Base-by-base conservation (phyloP, 2,113 vertebrate species). In the Emydura subglobosa region DNA sequence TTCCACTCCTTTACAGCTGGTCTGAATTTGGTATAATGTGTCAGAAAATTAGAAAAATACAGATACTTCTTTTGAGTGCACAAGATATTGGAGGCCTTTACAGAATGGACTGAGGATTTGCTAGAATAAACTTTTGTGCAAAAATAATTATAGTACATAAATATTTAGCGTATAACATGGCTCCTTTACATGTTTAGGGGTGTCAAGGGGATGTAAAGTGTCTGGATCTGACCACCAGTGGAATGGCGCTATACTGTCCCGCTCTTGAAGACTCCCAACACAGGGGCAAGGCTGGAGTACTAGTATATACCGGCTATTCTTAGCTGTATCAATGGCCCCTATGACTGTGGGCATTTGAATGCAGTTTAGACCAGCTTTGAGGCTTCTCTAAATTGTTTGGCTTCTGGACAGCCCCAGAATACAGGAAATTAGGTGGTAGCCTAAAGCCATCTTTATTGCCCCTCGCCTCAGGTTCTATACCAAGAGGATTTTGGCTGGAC, bases 171-270 rank as follows among this genome's bases (percentile, higher is more conserved):
- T 12, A 42, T 89, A 24, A 49, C 17, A 84, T 10, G 25, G 39
- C 49, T 44, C 55, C 68, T 85, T 55, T 39, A 39, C 13, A 76
- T 1, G 0, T 19, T n/a, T 90, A 10, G 54, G 53, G 29, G 13
- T 7, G 81, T 4, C 1, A 2, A 90, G n/a, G 49, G 83, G n/a
- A 72, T 31, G 5, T n/a, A 25, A 2, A 53, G 84, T 16, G 85
- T 16, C 0, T 0, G 39, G 49, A 12, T 54, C 49, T 50, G 50
- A 81, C 5, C n/a, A 50, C 54, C 68, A 0, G 0, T 72, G 2
- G 22, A 92, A 80, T 21, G 51, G 83, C 24, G 54, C 5, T 14
- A 3, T 39, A 49, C 7, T 78, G 7, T 79, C 27, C 17, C 54
- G 78, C 76, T 50, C 54, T 68, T 59, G 85, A 51, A 39, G 31